A percentile compares a stretch with the other conserved stretches of the same genome.
phyloP scores from a whole-genome alignment of 2,113 vertebrate genomes.

The Choloepus hoffmanni region DNA sequence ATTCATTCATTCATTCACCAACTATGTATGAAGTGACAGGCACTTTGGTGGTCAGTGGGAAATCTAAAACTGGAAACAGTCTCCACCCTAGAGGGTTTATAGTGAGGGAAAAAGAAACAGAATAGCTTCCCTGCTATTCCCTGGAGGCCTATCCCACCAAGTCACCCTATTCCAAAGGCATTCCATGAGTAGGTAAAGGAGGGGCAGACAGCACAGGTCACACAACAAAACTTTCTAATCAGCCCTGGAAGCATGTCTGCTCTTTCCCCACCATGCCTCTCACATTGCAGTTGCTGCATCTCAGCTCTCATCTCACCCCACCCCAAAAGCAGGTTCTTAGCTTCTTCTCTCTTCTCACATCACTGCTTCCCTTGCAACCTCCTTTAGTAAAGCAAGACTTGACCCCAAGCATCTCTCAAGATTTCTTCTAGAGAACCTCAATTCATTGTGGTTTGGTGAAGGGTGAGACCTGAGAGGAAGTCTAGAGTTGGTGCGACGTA shows the following conservation, averaged over 20 bases:
- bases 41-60: neutral
- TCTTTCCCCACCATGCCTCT: neutral
- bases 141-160: neutral
- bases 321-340: neutral
- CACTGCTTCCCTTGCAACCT: neutral
- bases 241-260: neutral
- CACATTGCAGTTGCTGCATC: neutral
- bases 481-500: neutral
- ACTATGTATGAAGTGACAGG: neutral
- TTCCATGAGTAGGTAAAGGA: neutral
- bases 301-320: neutral
- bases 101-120: neutral
- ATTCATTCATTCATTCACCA: neutral
- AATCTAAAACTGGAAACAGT: neutral
- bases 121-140: neutral
- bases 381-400: neutral
- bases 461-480: neutral
- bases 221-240: neutral
- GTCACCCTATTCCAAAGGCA: neutral
- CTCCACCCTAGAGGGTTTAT: neutral
- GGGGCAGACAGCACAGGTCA: neutral
- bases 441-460: neutral
- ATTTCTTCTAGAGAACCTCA: neutral
- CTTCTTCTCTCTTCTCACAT: neutral
- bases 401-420: constrained; percentile 6